Evolutionary conservation across 1,140 invertebrate genomes (phyloP).

Genomic region (Neodiprion virginianus): DNA sequence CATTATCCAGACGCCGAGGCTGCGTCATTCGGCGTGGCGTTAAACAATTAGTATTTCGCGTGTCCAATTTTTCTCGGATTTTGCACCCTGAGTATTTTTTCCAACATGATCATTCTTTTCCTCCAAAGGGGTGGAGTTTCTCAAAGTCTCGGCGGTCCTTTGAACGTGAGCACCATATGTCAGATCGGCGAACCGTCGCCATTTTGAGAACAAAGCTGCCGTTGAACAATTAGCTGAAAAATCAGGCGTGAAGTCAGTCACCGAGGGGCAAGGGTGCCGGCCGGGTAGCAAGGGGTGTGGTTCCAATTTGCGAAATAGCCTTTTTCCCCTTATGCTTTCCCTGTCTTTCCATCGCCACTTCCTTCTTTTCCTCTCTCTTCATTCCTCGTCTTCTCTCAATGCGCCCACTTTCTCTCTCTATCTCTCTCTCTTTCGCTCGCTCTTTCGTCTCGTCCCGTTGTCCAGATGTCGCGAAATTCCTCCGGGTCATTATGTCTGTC

Average conservation of each 20-base stretch:
- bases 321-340: slow-evolving; percentile 20
- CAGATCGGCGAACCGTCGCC: slow-evolving; percentile 25
- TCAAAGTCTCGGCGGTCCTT: slow-evolving; percentile 21
- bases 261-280: slow-evolving; percentile 15
- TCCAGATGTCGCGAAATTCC: slow-evolving; percentile 40
- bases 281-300: slow-evolving; percentile 46
- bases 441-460: slow-evolving; percentile 27
- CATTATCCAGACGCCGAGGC: slow-evolving; percentile 35
- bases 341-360: not conserved
- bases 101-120: not conserved
- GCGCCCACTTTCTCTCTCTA: too few species aligned
- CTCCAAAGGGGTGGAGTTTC: slow-evolving; percentile 35
- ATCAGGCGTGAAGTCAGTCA: slow-evolving; percentile 41
- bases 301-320: slow-evolving; percentile 51
- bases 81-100: not conserved
- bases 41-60: slow-evolving; percentile 19
- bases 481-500: not conserved
- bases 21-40: not conserved
- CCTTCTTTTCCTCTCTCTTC: too few species aligned
- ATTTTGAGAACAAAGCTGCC: slow-evolving; percentile 5
- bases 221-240: slow-evolving; percentile 41
- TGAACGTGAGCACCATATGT: slow-evolving; percentile 22
- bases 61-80: slow-evolving; percentile 29
- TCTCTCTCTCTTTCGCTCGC: slow-evolving; percentile 16
- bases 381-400: too few species aligned